A percentile compares a stretch with the other conserved stretches of the same genome.
phyloP scores from a whole-genome alignment of 2,113 vertebrate genomes.

The Dryoscopus gambensis region DNA sequence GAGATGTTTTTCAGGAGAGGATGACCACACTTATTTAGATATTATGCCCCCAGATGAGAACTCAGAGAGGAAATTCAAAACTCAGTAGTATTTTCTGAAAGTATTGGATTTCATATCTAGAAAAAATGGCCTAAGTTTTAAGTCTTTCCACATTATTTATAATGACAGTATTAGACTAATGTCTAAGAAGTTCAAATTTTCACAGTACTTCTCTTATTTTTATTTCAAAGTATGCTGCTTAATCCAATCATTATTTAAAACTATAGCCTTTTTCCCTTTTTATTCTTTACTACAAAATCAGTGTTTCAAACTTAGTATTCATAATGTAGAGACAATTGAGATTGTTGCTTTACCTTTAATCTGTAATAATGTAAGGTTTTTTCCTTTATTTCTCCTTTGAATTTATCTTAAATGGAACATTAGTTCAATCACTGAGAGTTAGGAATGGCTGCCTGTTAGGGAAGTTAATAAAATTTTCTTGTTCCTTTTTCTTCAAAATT shows the following conservation, averaged over 20 bases:
- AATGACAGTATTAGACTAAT: not conserved
- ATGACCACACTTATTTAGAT: fast-evolving
- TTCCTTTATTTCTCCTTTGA: not conserved
- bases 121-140: not conserved
- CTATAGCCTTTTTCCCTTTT: fast-evolving
- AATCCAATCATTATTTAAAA: not conserved
- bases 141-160: not conserved
- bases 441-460: not conserved
- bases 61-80: not conserved
- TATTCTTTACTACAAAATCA: not conserved
- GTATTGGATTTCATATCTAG: not conserved
- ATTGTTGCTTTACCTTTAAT: not conserved
- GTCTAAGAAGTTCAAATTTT: not conserved
- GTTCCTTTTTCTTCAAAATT: not conserved
- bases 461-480: not conserved
- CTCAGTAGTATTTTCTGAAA: not conserved
- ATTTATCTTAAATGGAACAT: not conserved
- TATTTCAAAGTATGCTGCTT: not conserved
- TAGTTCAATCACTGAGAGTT: not conserved
- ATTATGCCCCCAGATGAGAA: not conserved
- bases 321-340: not conserved
- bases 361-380: not conserved
- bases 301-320: not conserved
- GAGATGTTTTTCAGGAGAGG: not conserved
- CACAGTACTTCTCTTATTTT: not conserved